phyloP scores from a whole-genome alignment of 1,140 invertebrate species.

The Amyelois transitella region DNA sequence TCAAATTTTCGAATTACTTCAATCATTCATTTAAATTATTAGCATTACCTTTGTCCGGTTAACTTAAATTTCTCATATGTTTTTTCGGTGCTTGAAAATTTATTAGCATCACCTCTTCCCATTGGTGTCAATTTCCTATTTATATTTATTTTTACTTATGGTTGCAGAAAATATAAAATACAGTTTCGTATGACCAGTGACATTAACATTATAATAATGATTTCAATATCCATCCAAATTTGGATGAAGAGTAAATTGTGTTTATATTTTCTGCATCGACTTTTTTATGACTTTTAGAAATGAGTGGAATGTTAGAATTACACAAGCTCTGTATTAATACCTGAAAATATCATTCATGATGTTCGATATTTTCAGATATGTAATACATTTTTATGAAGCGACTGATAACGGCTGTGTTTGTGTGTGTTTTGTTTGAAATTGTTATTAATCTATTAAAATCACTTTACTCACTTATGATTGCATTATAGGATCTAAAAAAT shows the following conservation, averaged over 20 bases:
- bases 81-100: too few relatives aligned
- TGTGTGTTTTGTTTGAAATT: background rate
- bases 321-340: background rate
- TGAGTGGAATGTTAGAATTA: background rate
- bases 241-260: background rate
- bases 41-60: too few relatives aligned
- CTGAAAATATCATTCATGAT: background rate
- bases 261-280: background rate
- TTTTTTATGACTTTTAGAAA: background rate
- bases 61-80: too few relatives aligned
- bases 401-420: background rate
- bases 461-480: too few relatives aligned
- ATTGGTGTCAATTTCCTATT: conserved; percentile 13
- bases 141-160: background rate
- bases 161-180: background rate
- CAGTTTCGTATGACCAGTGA: background rate
- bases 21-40: too few relatives aligned
- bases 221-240: too few relatives aligned
- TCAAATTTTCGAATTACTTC: too few relatives aligned
- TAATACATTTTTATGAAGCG: background rate
- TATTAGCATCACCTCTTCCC: too few relatives aligned
- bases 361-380: background rate
- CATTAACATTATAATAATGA: too few relatives aligned
- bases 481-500: too few relatives aligned
- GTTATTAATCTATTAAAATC: too few relatives aligned